Base-by-base conservation (phyloP, 2,888 invertebrate species). In the Heliconius cydno region DNA sequence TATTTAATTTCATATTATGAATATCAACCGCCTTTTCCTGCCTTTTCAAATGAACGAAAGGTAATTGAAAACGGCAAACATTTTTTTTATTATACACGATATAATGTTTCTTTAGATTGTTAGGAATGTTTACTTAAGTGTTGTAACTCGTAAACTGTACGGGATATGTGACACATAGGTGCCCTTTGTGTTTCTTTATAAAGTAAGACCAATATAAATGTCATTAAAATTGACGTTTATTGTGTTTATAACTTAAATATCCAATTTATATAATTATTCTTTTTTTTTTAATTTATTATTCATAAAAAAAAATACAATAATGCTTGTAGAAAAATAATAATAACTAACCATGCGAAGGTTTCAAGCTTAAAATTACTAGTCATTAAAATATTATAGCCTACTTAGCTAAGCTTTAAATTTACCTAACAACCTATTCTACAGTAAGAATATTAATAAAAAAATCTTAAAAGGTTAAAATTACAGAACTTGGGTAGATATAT, bases 81-180 rank as follows among this genome's bases (percentile, higher is more conserved):
- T 4, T 12, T 25, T 41, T 41, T 68, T n/a, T 41, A 25, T 70
- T 70, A 25, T 41, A 70, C 41, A 70, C 2, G 13, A 70, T 38
- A 22, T 34, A 34, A 38, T 34, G n/a, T 68, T 70, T 70, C 25
- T 68, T 68, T 6, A n/a, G n/a, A 68, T n/a, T 41, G 38, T 68
- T 68, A 68, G 38, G 68, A 41, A 68, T 38, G 68, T 41, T 68
- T 68, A 68, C 25, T 68, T 68, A 68, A 68, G 25, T 68, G 38
- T 38, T 3, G 38, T 68, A 15, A 68, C n/a, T n/a, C 13, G 6
- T 41, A n/a, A 68, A n/a, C 68, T 68, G 7, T 34, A 68, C 7
- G 38, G 68, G 38, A 68, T 68, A 41, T 68, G 38, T 38, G 22
- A 25, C 41, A 34, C 38, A 68, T 68, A 38, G n/a, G 13, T 30